These are phyloP conservation scores for Drosophila kurseongensis DNA, from an alignment of 1,140 invertebrate species.

Conservation along the genomic window DNA sequence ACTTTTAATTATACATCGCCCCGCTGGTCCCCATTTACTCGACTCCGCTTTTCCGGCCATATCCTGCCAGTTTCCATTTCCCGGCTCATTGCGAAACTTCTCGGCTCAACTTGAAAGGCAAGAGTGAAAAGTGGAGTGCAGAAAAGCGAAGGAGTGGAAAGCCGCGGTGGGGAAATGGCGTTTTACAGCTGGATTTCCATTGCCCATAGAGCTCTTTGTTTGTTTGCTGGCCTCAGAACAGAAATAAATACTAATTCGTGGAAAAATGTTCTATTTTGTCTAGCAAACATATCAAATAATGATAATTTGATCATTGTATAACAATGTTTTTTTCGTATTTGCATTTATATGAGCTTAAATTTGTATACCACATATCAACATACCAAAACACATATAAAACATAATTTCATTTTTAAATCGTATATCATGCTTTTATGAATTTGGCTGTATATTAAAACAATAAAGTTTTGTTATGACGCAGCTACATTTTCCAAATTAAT, in stretches of 20 bases:
- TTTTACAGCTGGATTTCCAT: slow-evolving; percentile 72
- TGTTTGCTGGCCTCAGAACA: slow-evolving; percentile 26
- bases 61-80: slow-evolving; percentile 53
- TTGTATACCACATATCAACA: no score
- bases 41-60: slow-evolving; percentile 27
- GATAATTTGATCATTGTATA: no score
- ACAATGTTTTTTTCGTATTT: no score
- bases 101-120: slow-evolving; percentile 37
- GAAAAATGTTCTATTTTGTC: no score
- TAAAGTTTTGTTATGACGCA: no score
- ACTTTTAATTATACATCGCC: slow-evolving; percentile 51
- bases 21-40: slow-evolving; percentile 3
- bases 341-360: no score
- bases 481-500: no score
- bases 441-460: no score
- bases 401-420: no score
- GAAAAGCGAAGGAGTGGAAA: neutral
- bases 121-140: slow-evolving; percentile 19
- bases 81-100: slow-evolving; percentile 52
- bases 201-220: slow-evolving; percentile 52
- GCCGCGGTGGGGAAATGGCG: slow-evolving; percentile 12
- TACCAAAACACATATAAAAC: no score
- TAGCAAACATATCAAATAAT: no score
- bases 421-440: no score
- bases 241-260: neutral